Evolutionary conservation across 2,113 vertebrate genomes (phyloP).

Genomic region (Nannospalax galili): DNA sequence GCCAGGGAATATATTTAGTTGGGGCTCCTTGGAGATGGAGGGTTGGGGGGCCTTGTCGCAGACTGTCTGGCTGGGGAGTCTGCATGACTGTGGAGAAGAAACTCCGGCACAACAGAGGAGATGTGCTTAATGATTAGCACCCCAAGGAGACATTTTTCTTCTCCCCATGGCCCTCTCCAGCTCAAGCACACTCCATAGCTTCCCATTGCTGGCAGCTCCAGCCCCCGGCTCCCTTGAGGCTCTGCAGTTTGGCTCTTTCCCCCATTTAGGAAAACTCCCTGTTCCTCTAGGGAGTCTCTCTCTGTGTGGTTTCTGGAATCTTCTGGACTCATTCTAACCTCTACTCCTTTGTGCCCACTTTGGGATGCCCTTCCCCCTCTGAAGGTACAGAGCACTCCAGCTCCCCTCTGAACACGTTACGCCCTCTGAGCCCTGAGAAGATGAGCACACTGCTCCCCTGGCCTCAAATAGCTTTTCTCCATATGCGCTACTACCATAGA

Average conservation of each 20-base stretch:
- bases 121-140: too few relatives aligned
- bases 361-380: neutral
- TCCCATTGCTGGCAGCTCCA: neutral
- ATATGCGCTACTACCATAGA: accelerated
- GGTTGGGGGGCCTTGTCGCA: neutral
- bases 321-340: neutral
- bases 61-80: neutral
- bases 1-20: neutral
- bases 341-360: neutral
- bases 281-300: neutral
- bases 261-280: neutral
- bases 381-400: accelerated
- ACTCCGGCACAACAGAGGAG: neutral
- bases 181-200: neutral
- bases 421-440: neutral
- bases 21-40: neutral
- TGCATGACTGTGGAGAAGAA: too few relatives aligned
- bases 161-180: neutral
- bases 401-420: accelerated
- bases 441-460: neutral
- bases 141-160: neutral
- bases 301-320: neutral
- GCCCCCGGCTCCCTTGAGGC: neutral
- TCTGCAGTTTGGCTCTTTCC: neutral
- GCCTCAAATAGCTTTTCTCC: neutral